Conservation (phyloP, 2,888 invertebrate genomes). For the Drosophila paracracens region DNA sequence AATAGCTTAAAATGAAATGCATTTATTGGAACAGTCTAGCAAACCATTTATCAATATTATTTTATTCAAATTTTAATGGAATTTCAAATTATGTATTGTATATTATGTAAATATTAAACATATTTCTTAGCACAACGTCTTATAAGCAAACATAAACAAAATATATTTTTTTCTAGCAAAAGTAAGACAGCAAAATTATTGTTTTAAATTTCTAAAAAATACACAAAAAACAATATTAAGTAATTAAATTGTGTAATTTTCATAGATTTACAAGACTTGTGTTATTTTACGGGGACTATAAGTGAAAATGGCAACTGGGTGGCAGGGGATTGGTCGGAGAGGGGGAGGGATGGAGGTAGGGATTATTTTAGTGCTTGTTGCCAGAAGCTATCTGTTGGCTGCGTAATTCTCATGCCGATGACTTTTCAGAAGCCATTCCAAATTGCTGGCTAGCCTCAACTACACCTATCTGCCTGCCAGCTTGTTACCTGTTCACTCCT, state of each 20-base stretch:
- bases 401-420: constrained; percentile 35
- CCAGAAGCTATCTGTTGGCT: constrained; percentile 37
- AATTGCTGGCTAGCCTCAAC: constrained; percentile 70
- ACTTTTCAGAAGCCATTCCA: constrained; percentile 65
- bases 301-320: constrained; percentile 5
- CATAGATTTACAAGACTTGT: background rate
- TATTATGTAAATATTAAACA: background rate
- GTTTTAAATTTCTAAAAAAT: background rate
- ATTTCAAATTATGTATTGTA: background rate
- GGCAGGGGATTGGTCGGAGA: background rate
- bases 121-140: background rate
- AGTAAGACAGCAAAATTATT: background rate
- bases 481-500: background rate
- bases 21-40: background rate
- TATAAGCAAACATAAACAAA: background rate
- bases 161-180: background rate
- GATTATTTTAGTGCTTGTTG: constrained; percentile 16
- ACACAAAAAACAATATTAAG: background rate
- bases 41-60: background rate
- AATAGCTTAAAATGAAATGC: background rate
- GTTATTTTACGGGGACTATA: background rate
- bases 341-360: background rate
- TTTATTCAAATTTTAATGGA: background rate
- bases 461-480: constrained; percentile 1
- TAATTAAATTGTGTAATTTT: background rate